Conservation (phyloP, 2,113 vertebrate genomes). For the Rhadina sibilatrix region DNA sequence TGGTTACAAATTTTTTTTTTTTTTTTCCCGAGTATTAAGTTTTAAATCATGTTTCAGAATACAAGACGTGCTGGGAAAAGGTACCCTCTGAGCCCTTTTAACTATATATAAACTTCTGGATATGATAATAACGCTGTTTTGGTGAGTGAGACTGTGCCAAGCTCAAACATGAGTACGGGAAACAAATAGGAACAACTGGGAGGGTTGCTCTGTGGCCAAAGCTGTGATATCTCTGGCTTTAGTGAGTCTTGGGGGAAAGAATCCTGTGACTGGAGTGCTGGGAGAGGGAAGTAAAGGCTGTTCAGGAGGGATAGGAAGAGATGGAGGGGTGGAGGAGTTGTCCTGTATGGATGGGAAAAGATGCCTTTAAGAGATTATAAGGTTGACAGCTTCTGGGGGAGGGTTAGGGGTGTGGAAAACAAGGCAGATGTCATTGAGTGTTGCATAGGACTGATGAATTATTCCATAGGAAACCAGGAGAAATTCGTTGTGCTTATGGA, state of each 20-base stretch:
- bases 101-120: not conserved
- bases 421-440: not conserved
- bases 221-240: not conserved
- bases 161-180: not conserved
- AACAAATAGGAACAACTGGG: not conserved
- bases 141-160: not conserved
- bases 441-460: not conserved
- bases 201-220: not conserved
- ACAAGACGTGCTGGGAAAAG: not conserved
- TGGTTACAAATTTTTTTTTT: not conserved
- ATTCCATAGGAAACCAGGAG: not conserved
- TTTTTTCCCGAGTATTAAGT: not conserved
- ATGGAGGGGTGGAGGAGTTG: not conserved
- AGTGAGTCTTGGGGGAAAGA: not conserved
- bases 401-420: not conserved
- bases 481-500: not conserved
- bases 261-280: not conserved
- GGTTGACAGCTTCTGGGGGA: not conserved
- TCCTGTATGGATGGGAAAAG: not conserved
- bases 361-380: not conserved
- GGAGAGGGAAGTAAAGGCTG: not conserved
- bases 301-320: not conserved
- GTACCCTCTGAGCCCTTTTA: not conserved
- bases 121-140: conserved; percentile 6
- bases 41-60: not conserved